phyloP scores from a whole-genome alignment of 2,113 vertebrate genomes.

The Bos javanicus region DNA sequence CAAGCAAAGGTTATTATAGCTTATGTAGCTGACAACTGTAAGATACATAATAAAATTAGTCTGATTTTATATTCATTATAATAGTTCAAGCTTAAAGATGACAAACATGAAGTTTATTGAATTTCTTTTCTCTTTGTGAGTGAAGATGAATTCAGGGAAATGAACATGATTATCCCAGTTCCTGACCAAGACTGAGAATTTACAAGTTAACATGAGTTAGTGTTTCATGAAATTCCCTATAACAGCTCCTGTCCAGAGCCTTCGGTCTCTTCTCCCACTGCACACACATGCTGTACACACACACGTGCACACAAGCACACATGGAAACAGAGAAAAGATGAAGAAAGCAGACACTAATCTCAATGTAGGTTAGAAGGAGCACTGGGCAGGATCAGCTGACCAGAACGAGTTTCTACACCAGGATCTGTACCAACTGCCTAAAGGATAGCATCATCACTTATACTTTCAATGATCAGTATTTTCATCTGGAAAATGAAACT shows the following conservation, averaged over 20 bases:
- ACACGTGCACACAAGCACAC: too few relatives aligned
- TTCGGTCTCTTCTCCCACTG: background rate
- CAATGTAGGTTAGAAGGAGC: background rate
- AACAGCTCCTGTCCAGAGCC: background rate
- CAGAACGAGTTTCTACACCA: background rate
- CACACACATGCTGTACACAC: background rate
- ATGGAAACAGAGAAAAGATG: background rate
- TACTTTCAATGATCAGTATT: too few relatives aligned
- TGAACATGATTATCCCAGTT: background rate
- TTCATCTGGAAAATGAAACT: background rate
- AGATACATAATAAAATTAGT: background rate
- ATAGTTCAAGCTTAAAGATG: background rate
- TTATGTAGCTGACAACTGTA: background rate
- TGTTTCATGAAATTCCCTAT: background rate
- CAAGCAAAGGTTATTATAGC: constrained; percentile 21
- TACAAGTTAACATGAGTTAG: background rate
- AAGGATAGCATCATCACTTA: background rate
- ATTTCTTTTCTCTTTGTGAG: background rate
- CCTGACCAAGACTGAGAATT: background rate
- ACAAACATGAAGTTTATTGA: background rate
- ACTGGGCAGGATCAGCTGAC: fast-evolving
- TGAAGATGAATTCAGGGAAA: background rate
- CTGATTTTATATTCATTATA: background rate
- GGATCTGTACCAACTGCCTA: background rate
- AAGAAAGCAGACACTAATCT: background rate